Base-by-base conservation (phyloP, 2,888 invertebrate species). In the Eristalinus aeneus region DNA sequence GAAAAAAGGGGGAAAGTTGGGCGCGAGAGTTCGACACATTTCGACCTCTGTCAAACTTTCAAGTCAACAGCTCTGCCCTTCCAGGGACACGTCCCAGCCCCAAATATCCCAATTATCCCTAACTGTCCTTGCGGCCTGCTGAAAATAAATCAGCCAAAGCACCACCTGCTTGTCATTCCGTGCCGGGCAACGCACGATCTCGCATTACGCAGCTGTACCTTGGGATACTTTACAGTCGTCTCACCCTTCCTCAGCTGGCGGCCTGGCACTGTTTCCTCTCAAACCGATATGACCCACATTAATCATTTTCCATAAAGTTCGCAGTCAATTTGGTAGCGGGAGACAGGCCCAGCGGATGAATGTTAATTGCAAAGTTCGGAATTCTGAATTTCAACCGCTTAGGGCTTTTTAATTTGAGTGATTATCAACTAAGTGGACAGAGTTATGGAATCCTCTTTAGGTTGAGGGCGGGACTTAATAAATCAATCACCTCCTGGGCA, bases 291-390 rank as follows among this genome's bases (percentile, higher is more conserved):
- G 69, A 36, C 58, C 36, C 56, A n/a, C 69, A 69, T 69, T 58
- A 69, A 69, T 69, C 69, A 69, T 69, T 36, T 58, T 12, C 11
- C 6, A 56, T 8, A 20, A 22, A 22, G 56, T 68, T 56, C 22
- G n/a, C 54, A 54, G 34, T 56, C 56, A 34, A 68, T 54, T 54
- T 27, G n/a, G n/a, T n/a, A n/a, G n/a, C n/a, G n/a, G n/a, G n/a
- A n/a, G n/a, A n/a, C n/a, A n/a, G n/a, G n/a, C n/a, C n/a, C 27
- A 27, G 27, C 27, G 2, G 27, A 10, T 58, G 71, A 60, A 27
- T 60, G 39, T 71, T 60, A 71, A 39, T 71, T 60, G 60, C 39
- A 71, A 71, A 71, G 39, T 71, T 71, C 60, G 12, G 31, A 60
- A 36, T 9, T 5, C 32, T 71, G 12, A 39, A 60, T 58, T 9